These are phyloP conservation scores for Caenorhabditis japonica DNA, from an alignment of 2,888 invertebrate genomes.

Conservation along the genomic window DNA sequence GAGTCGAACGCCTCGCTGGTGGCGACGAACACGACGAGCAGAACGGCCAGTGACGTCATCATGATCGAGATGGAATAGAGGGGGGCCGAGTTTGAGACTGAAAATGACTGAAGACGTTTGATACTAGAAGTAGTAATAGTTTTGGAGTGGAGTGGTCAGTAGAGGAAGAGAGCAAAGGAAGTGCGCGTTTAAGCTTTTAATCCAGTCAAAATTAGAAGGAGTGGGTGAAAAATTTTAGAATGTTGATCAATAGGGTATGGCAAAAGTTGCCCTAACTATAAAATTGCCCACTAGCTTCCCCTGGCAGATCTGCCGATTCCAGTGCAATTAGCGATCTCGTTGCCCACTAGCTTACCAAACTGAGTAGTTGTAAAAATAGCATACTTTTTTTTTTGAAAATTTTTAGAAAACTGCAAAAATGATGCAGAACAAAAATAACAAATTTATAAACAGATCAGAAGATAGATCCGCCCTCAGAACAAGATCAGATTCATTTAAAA, in stretches of 20 bases:
- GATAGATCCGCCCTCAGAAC: constrained; percentile 6
- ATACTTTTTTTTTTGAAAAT: too few species aligned
- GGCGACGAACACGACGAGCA: constrained; percentile 30
- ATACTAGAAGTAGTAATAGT: constrained; percentile 30
- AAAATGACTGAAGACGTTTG: constrained; percentile 12
- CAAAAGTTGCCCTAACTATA: too few species aligned
- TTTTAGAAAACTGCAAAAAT: neutral
- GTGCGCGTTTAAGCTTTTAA: constrained; percentile 33
- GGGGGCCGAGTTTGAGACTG: constrained; percentile 57
- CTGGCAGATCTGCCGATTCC: too few species aligned
- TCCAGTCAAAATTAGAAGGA: constrained; percentile 21
- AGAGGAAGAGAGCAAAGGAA: constrained; percentile 14
- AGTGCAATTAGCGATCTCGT: too few species aligned
- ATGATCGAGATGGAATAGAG: constrained; percentile 42
- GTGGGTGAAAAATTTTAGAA: neutral
- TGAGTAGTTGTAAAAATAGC: too few species aligned
- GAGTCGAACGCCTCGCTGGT: constrained; percentile 65
- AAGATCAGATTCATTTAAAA: constrained; percentile 8
- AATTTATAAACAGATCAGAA: constrained; percentile 2
- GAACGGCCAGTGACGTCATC: constrained; percentile 34
- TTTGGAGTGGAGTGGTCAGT: neutral
- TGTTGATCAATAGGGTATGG: constrained; percentile 1
- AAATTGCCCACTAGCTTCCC: too few species aligned
- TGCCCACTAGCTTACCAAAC: too few species aligned
- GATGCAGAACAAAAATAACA: neutral